Base-by-base conservation (phyloP, 2,113 vertebrate genomes). In the Tragelaphus strepsiceros region DNA sequence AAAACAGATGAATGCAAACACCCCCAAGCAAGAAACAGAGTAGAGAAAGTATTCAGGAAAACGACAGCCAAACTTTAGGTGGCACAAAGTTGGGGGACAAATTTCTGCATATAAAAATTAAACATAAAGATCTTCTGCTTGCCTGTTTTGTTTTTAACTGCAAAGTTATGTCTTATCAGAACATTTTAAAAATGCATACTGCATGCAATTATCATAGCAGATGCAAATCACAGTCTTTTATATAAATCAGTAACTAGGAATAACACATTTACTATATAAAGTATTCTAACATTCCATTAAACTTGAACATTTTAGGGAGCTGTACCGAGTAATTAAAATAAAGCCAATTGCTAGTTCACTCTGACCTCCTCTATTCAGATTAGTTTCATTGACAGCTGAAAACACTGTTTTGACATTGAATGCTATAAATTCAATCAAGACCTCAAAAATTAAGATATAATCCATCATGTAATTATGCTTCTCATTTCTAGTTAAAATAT, bases 401-500 rank as follows among this genome's bases (percentile, higher is more conserved):
- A 51, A 43, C 81, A 89, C 1, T 84, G n/a, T 64, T 90, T 95
- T 54, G 54, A 35, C 87, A 87, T 35, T 54, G 30, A 97, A 93
- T 58, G 51, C 26, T 92, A 71, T 24, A 88, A 94, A 92, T 35
- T 87, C 51, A 88, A 95, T 97, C 86, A 96, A 96, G 95, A 74
- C 49, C 32, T 97, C 90, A 59, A 87, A 96, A 90, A 91, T 30
- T 97, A 94, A 67, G 95, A 95, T 92, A 97, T 83, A 71, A 95
- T 93, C 46, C 97, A 97, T 96, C 26, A 46, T 88, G 89, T 51
- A 98, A 98, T 81, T 95, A 77, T 17, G 43, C 43, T 88, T 89
- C 93, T 97, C 84, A 71, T 98, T 98, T 96, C 92, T 93, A 95
- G 71, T 93, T 85, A 97, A 62, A 74, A 97, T 94, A 97, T 90